Evolutionary conservation across 2,888 invertebrate genomes (phyloP).

Genomic region (Notocelia uddmanniana): DNA sequence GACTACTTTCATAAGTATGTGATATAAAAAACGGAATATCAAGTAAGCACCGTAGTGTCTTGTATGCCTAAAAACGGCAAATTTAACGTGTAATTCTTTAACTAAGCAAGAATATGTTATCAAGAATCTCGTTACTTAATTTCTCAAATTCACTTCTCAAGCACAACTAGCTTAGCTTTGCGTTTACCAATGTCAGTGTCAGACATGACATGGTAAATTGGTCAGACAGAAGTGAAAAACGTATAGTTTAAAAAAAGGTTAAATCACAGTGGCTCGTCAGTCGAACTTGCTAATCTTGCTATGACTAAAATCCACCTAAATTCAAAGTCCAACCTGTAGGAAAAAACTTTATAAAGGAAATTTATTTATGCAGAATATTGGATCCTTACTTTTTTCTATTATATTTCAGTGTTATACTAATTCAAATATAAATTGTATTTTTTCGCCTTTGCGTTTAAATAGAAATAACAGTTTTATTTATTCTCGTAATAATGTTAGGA

Average conservation of each 20-base stretch:
- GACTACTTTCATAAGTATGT: conserved; percentile 24
- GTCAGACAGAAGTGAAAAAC: conserved; percentile 29
- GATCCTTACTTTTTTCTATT: neutral
- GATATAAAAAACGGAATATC: neutral
- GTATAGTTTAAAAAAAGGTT: conserved; percentile 14
- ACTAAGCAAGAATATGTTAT: conserved; percentile 14
- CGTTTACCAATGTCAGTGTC: conserved; percentile 43
- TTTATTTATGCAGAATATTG: neutral
- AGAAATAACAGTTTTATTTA: neutral
- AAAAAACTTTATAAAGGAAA: neutral
- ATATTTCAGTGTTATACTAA: neutral
- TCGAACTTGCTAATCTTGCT: too few species aligned
- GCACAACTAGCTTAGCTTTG: conserved; percentile 34
- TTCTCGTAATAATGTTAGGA: neutral
- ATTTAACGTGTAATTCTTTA: conserved; percentile 11
- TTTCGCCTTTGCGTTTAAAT: neutral
- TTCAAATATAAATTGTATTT: neutral
- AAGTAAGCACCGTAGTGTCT: neutral
- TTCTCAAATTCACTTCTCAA: conserved; percentile 40
- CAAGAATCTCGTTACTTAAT: conserved; percentile 19
- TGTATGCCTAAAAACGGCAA: neutral
- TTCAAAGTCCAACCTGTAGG: neutral
- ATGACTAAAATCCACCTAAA: neutral
- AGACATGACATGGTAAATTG: too few species aligned
- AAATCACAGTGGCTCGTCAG: too few species aligned